phyloP scores from a whole-genome alignment of 2,888 invertebrate genomes.

The Tipula unca region DNA sequence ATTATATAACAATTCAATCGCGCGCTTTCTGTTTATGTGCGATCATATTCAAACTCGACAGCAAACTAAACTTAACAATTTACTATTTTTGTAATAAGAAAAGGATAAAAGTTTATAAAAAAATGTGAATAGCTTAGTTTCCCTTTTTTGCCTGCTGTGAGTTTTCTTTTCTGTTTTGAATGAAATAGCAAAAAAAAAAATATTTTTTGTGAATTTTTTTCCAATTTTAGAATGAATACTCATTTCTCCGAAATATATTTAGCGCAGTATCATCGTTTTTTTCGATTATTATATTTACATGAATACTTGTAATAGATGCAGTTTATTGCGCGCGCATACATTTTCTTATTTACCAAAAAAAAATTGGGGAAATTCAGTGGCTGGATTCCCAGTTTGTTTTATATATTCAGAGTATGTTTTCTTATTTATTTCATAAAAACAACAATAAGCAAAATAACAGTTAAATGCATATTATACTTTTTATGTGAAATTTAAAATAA shows the following conservation, averaged over 20 bases:
- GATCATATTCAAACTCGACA: conserved; percentile 8
- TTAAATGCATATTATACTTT: background rate
- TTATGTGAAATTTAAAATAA: background rate
- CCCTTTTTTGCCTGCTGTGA: background rate
- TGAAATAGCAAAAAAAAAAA: background rate
- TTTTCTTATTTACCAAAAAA: background rate
- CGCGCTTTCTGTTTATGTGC: background rate
- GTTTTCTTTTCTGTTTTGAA: background rate
- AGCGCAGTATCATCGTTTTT: background rate
- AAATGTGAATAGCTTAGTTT: background rate
- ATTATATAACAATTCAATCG: background rate
- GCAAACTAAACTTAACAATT: background rate
- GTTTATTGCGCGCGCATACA: background rate
- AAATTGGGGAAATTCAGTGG: background rate
- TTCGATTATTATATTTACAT: background rate
- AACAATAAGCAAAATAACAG: background rate
- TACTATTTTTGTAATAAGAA: conserved; percentile 2
- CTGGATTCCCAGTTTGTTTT: background rate
- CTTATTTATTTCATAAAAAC: background rate
- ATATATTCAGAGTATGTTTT: background rate
- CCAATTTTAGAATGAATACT: background rate
- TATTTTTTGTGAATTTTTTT: background rate
- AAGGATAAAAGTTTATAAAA: background rate
- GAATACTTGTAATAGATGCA: background rate
- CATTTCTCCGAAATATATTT: background rate